Base-by-base conservation (phyloP, 2,797 vertebrate genomes). In the Rhyacichthys aspro region DNA sequence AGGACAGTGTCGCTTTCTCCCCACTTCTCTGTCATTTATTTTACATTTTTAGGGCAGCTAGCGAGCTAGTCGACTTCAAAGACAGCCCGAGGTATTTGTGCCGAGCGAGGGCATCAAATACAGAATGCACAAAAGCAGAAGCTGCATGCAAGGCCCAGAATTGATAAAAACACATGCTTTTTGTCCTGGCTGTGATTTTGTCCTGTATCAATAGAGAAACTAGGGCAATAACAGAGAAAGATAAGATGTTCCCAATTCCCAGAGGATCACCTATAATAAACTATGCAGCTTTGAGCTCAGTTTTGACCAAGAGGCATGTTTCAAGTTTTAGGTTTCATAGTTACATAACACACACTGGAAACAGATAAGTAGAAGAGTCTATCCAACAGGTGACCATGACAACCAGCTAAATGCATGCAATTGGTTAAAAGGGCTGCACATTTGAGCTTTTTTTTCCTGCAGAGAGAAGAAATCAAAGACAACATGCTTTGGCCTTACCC, bases 401-500 rank as follows among this genome's bases (percentile, higher is more conserved):
- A 55, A 67, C 59, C 71, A 66, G 79, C 61, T 76, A 72, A 78
- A 75, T 81, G 79, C 59, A 81, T 70, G 70, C 71, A 59, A 59
- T 59, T 42, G 15, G 59, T 61, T 81, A 71, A 74, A 74, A 83
- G 78, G 81, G 77, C 61, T 67, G 68, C 65, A 44, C 57, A 49
- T 85, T 85, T 86, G 58, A 81, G 71, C 80, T 50, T 17, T 36
- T 10, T 4, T 1, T 16, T 11, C 23, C 14, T 34, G 33, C 14
- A 48, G 28, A 33, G n/a, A n/a, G 15, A 48, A 9, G 8, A 3
- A 8, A 48, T 14, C 12, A n/a, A 1, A 15, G 28, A 32, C 8
- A 38, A 11, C 10, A 6, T 38, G 3, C 3, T 38, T 38, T 8
- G 17, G 49, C 70, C 88, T 96, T 95, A 98, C 98, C 98, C 93